Evolutionary conservation across 37 sponge, comb jelly and placozoan genomes (phyloP).

Genomic region (Amphimedon queenslandica): DNA sequence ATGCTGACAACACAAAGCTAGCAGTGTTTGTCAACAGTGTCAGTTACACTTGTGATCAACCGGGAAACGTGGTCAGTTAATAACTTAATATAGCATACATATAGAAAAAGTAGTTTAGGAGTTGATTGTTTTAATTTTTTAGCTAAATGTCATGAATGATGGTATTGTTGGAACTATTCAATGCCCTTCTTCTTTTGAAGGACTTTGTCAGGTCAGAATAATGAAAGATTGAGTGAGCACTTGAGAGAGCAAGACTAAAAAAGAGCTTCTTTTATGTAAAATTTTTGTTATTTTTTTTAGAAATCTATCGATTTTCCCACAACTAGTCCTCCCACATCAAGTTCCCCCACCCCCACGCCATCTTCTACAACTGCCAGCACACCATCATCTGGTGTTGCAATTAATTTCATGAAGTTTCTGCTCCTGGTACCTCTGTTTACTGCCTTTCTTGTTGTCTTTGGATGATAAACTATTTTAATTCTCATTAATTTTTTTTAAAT

Average conservation of each 20-base stretch:
- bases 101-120: no score
- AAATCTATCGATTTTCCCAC: not conserved
- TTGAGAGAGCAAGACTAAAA: no score
- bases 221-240: no score
- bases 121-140: not conserved
- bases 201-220: constrained; percentile 2
- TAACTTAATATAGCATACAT: no score
- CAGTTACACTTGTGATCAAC: no score
- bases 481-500: no score
- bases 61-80: no score
- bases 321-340: not conserved
- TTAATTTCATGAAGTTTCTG: not conserved
- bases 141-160: not conserved
- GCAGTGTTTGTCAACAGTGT: no score
- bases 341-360: not conserved
- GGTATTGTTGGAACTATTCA: constrained; percentile 3
- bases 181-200: constrained; percentile 1
- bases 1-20: no score
- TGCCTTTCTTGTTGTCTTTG: no score
- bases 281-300: not conserved
- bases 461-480: no score
- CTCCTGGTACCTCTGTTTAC: no score
- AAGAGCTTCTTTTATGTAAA: not conserved
- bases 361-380: not conserved
- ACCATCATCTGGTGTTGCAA: not conserved